Evolutionary conservation across 2,888 invertebrate genomes (phyloP), one percentile per base, ranked within the genome.

Genomic region (Rhyacophila evoluta): DNA sequence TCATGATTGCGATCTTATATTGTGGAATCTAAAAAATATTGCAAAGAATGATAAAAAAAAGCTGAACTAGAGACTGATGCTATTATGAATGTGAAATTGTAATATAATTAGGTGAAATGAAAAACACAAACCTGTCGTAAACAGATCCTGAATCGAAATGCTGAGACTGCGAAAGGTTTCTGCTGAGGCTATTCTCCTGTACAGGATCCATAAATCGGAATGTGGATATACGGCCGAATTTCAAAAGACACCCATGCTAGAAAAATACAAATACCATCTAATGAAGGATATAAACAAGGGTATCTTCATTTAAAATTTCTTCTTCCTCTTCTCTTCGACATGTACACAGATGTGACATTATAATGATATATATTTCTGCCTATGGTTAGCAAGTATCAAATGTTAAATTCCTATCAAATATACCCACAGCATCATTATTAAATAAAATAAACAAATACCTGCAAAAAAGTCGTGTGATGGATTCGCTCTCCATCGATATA

Each of bases 401-500:
- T n/a, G n/a, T n/a, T n/a, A n/a, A n/a, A n/a, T n/a, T n/a, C n/a
- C n/a, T n/a, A n/a, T n/a, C n/a, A 10, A 39, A 72, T 2, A 2
- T 0, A 38, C 11, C n/a, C 5, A 12, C 5, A 8, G 11, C 8
- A 73, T 55, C 39, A 75, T 1, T 67, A 68, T 68, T 4, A 25
- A 68, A 25, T 19, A 68, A 19, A 36, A 73, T 12, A 28, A 67
- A 72, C 19, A 33, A 15, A 15, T 73, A 94, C 94, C 92, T 95
- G 95, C 79, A 99, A 89, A 83, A 97, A 95, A 73, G 98, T 97
- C 33, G 98, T 96, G 87, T 98, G 98, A 85, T 94, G 93, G 84
- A 98, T 95, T 83, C 97, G 92, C 85, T 97, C 95, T 71, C 96
- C 96, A 87, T 99, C 98, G 83, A 99, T 96, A 87, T 96, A 97